Evolutionary conservation across 2,888 invertebrate species (phyloP).

Genomic region (Melieria picta): DNA sequence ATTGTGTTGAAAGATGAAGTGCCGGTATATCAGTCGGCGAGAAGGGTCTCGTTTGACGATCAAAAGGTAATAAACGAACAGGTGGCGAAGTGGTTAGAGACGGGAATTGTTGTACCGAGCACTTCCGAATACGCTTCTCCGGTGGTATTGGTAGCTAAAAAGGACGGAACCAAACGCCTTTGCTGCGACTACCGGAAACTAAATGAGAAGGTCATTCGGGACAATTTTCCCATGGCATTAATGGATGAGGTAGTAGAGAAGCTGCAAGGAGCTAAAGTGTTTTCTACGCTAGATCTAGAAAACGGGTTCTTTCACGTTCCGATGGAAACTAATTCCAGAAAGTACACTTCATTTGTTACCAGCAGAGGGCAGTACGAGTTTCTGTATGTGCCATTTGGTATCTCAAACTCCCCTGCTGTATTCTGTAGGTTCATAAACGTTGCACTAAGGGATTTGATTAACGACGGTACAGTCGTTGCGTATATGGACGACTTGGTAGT

Average conservation of each 20-base stretch:
- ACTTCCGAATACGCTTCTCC: constrained; percentile 53
- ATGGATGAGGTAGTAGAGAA: constrained; percentile 35
- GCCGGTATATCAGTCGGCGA: constrained; percentile 21
- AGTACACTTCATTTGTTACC: constrained; percentile 36
- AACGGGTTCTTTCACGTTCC: constrained; percentile 41
- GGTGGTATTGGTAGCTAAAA: constrained; percentile 38
- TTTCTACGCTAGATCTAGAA: too few relatives aligned
- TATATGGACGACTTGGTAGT: neutral
- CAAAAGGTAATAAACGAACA: constrained; percentile 44
- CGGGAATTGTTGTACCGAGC: constrained; percentile 53
- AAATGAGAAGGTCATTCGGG: constrained; percentile 33
- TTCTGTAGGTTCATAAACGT: constrained; percentile 22
- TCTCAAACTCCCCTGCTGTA: constrained; percentile 27
- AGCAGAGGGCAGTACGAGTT: constrained; percentile 37
- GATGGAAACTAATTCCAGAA: constrained; percentile 24
- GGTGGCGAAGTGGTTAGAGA: constrained; percentile 51
- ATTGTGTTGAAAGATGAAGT: constrained; percentile 26
- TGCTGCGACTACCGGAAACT: constrained; percentile 35
- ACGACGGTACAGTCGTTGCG: constrained; percentile 21
- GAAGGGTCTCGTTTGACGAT: constrained; percentile 12
- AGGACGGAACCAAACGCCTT: constrained; percentile 33
- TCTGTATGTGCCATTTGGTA: constrained; percentile 29
- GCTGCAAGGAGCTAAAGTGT: constrained; percentile 24
- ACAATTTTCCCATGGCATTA: constrained; percentile 37
- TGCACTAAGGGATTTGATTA: constrained; percentile 12